Conservation (phyloP, 2,888 invertebrate genomes). For the Cephus spinipes region DNA sequence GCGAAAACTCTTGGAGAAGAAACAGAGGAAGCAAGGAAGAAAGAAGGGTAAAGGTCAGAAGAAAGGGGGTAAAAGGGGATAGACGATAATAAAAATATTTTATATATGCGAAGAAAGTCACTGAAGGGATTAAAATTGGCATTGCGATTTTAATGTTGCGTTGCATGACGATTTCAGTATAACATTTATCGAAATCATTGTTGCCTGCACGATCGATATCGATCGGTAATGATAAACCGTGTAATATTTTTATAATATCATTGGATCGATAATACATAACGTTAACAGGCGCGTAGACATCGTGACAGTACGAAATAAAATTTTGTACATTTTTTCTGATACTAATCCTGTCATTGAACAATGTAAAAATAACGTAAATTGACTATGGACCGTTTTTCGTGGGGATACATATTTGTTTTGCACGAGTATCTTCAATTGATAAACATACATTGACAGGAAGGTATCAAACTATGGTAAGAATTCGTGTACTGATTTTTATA, state of each 20-base stretch:
- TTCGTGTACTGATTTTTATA: not conserved
- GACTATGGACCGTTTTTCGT: not conserved
- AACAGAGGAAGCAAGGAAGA: slow-evolving; percentile 68
- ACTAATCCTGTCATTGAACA: not conserved
- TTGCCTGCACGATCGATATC: not conserved
- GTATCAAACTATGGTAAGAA: not conserved
- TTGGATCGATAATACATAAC: not conserved
- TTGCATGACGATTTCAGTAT: not conserved
- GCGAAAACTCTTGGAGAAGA: slow-evolving; percentile 70
- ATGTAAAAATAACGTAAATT: not conserved
- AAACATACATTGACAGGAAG: not conserved
- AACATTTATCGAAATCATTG: not conserved
- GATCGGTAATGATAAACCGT: not conserved
- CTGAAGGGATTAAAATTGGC: not conserved
- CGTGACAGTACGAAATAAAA: not conserved
- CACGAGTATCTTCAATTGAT: not conserved
- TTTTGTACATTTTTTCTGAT: not conserved
- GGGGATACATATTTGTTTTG: not conserved
- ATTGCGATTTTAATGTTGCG: not conserved
- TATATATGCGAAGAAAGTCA: not conserved
- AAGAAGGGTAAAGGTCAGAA: slow-evolving; percentile 65
- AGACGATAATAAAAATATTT: slow-evolving; percentile 9
- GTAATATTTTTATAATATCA: not conserved
- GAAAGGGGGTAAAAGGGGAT: slow-evolving; percentile 34
- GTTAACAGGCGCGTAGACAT: not conserved